Base-by-base conservation (phyloP, 2,113 vertebrate species). In the Hippocampus barbouri region DNA sequence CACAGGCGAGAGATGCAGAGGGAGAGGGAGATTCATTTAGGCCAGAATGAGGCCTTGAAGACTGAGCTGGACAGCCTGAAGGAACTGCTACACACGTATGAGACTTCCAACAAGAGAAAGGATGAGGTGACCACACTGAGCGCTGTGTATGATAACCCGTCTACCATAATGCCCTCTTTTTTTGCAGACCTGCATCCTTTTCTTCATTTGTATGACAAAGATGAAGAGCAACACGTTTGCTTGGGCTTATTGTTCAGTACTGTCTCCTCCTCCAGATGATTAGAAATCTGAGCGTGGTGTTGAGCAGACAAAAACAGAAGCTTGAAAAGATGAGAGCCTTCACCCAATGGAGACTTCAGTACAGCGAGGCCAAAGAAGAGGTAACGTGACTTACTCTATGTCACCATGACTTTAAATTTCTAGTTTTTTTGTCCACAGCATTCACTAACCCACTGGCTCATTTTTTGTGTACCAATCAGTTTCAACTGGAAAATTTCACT, bases 291-390 rank as follows among this genome's bases (percentile, higher is more conserved):
- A 94, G 88, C 49, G 86, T 90, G 70, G 93, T 94, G 38, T 75
- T 96, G 84, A 91, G 95, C 81, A 96, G 91, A 80, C 94, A 98
- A 68, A 97, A 95, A 86, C 93, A 96, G 70, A 95, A 91, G 79
- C 79, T 83, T 80, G 94, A 96, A 80, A 80, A 96, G 85, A 96
- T 96, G 95, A 95, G 85, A 77, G 91, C 75, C 20, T 97, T 98
- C 89, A 93, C 91, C 0, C 86, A 92, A 57, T 99, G 97, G 97
- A 92, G 94, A 78, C 84, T 96, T 78, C 87, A 94, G 72, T 94
- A 93, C 8, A 71, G 89, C 34, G 92, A 91, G 76, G 85, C 87
- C 74, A 95, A 91, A 88, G 91, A 96, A 76, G 93, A 98, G 86
- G 97, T 98, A 91, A 16, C n/a, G 11, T 68, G 66, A 20, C 38